Base-by-base conservation (phyloP, 2,113 vertebrate genomes). In the Cromileptes altivelis region DNA sequence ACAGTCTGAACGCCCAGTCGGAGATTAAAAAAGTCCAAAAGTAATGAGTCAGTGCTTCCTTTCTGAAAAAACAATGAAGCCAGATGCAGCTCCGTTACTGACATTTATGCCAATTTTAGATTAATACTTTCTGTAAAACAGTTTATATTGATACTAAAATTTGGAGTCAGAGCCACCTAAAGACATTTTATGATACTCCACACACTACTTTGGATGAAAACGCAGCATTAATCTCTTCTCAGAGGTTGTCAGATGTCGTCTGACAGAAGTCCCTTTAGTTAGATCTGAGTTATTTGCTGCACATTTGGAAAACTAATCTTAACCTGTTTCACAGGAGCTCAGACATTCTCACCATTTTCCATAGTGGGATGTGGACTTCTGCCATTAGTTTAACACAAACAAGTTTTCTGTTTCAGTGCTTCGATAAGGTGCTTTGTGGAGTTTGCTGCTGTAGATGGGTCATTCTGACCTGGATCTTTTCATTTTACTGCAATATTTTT, bases 11-110 rank as follows among this genome's bases (percentile, higher is more conserved):
- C 55, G 2, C 33, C 7, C n/a, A 3, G n/a, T 61, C 50, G 10
- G 40, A 63, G 40, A 83, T 78, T 82, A 84, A 76, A 57, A 55
- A 40, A 15, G 18, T 47, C 25, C 6, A 23, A 30, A 23, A 57
- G 10, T 49, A 57, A 45, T 55, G 14, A 77, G 47, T 68, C 47
- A 75, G 17, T 55, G 72, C 53, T 55, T 73, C 69, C 68, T 37
- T 21, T 68, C 8, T 70, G 49, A 80, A 68, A 69, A 21, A 50
- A 62, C 27, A 1, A 0, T 27, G 57, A 60, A 21, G 52, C 64
- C 47, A 62, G 49, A 57, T 11, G 49, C 64, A 49, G 30, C 55
- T 67, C 53, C 25, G 4, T 56, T 23, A 5, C n/a, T 19, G 65
- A 68, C 49, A 33, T 47, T 23, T 50, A 52, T 5, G 23, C 52